Conservation (phyloP, 2,888 invertebrate genomes). For the Pimpla rufipes region DNA sequence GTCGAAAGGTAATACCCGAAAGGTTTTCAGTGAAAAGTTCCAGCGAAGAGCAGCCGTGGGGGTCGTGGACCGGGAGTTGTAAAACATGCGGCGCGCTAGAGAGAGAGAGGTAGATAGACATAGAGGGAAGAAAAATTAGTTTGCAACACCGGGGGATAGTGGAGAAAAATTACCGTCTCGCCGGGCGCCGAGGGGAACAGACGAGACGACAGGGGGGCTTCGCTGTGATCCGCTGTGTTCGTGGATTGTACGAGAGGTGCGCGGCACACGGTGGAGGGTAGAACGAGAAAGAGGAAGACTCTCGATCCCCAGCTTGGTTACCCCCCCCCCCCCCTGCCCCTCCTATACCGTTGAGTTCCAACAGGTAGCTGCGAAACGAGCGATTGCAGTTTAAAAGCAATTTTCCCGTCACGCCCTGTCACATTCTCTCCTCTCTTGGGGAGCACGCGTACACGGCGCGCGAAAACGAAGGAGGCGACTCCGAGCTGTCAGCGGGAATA, state of each 20-base stretch:
- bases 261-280: background rate
- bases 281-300: conserved; percentile 13
- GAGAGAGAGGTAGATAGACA: too few species aligned
- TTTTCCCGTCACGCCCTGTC: conserved; percentile 72
- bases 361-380: conserved; percentile 75
- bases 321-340: conserved; percentile 39
- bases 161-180: conserved; percentile 63
- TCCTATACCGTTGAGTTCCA: conserved; percentile 70
- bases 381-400: conserved; percentile 75
- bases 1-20: background rate
- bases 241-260: conserved; percentile 26
- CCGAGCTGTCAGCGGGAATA: background rate
- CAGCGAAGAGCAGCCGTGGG: background rate
- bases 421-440: conserved; percentile 64
- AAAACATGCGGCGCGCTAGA: conserved; percentile 12
- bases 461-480: background rate
- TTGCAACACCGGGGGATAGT: conserved; percentile 37
- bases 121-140: conserved; percentile 45
- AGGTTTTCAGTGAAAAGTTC: background rate
- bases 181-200: conserved; percentile 17
- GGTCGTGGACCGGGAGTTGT: conserved; percentile 6
- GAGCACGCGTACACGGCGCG: background rate
- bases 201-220: conserved; percentile 29
- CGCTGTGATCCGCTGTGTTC: background rate
- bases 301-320: conserved; percentile 7